Base-by-base conservation (phyloP, 2,797 vertebrate genomes). In the Emys orbicularis region DNA sequence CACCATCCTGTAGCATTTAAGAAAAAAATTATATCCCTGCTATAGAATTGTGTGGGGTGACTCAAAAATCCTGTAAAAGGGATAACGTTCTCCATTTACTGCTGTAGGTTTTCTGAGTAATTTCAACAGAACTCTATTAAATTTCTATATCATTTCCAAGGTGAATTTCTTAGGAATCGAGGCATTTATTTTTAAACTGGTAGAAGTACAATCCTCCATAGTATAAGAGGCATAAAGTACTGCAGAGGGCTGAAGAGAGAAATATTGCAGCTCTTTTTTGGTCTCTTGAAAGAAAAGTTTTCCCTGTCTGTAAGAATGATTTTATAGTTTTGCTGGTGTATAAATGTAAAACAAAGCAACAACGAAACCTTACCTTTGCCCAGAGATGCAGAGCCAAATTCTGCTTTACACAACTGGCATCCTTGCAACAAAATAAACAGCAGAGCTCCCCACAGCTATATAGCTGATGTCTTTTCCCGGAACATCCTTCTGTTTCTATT, bases 361-460 rank as follows among this genome's bases (percentile, higher is more conserved):
- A 94, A 65, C 79, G 86, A 94, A 83, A 79, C 54, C 87, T 83
- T 82, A 80, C 90, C 80, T 93, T 93, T 94, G 68, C 76, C 81
- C 91, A 52, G 54, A 93, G 68, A 94, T 95, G 79, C 54, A 94
- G 86, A 94, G 10, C 37, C 93, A 97, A 96, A 92, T 90, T 79
- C 81, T 0, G 3, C 88, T 96, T 97, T 96, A 90, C 84, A 91
- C 86, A 91, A 81, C 84, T 95, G 94, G 79, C 68, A 90, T 86
- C 59, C 27, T 92, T 96, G 68, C 92, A 86, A 61, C 44, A 87
- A n/a, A 81, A 79, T 47, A 91, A 93, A 84, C 56, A 57, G 10
- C 81, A 86, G 54, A 19, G 41, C 6, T 87, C 10, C 44, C 7
- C 59, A 8, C 88, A 44, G n/a, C 52, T 94, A 90, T 37, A 79